phyloP scores from a whole-genome alignment of 1,140 invertebrate species.

The Phthorimaea operculella region DNA sequence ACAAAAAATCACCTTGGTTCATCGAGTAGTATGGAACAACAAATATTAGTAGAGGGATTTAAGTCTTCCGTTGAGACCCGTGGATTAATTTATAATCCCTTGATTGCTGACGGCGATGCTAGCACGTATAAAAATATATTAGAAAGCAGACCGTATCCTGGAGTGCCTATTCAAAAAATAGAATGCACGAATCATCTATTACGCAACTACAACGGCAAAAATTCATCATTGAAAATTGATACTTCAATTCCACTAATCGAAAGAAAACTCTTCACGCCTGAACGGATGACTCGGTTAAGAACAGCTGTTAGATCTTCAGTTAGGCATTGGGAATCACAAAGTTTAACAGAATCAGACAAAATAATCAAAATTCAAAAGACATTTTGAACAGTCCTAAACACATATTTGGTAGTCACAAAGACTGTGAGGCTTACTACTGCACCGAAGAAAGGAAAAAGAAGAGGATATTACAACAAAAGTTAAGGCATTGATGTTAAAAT shows the following conservation, averaged over 20 bases:
- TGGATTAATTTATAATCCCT: constrained; percentile 28
- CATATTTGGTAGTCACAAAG: constrained; percentile 39
- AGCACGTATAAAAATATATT: constrained; percentile 26
- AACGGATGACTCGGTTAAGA: constrained; percentile 14
- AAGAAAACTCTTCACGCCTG: not conserved
- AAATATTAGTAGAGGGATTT: constrained; percentile 48
- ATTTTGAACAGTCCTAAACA: constrained; percentile 34
- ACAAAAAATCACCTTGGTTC: constrained; percentile 24
- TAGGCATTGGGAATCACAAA: constrained; percentile 10
- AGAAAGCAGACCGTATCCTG: constrained; percentile 9
- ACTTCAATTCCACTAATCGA: constrained; percentile 4
- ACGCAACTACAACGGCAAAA: constrained; percentile 25
- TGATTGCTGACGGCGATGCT: constrained; percentile 45
- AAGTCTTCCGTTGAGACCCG: constrained; percentile 25
- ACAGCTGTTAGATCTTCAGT: constrained; percentile 16
- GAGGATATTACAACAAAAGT: no score
- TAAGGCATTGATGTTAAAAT: no score
- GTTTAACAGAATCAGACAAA: not conserved
- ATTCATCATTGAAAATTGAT: constrained; percentile 2
- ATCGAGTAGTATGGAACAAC: constrained; percentile 55
- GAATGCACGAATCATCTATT: constrained; percentile 38
- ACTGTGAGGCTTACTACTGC: constrained; percentile 22
- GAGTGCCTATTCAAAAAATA: constrained; percentile 20
- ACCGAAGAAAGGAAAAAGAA: constrained; percentile 9
- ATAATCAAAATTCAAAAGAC: constrained; percentile 2